Base-by-base conservation (phyloP, 2,888 invertebrate genomes). In the Ochlodes sylvanus region DNA sequence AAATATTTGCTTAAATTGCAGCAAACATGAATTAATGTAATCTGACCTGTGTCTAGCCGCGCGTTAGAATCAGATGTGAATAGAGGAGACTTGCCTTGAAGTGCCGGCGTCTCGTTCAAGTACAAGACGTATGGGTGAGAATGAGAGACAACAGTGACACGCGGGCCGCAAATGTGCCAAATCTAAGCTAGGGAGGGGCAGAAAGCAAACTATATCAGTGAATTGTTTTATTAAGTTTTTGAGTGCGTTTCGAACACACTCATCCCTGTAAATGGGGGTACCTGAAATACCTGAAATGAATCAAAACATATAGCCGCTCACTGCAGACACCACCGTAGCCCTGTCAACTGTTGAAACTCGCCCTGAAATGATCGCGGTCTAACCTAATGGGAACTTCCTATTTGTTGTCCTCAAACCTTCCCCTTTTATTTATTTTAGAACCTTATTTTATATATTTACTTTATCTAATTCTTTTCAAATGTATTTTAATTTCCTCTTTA, bases 101-200 rank as follows among this genome's bases (percentile, higher is more conserved):
- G 86, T 90, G 92, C 88, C 92, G 92, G 85, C 87, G 93, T 93
- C 93, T 93, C 92, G 87, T 88, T 92, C 93, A 92, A 93, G 92
- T 93, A 94, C 92, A 93, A 92, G 93, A 92, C 90, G 92, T 92
- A 91, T 89, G 91, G 90, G 89, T 92, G 93, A 92, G 90, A 92
- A 92, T 92, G 93, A 94, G 93, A 93, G 93, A 92, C 93, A 93
- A 93, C 93, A 93, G 93, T 93, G 93, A 93, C 91, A 93, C 93
- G 93, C 92, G 92, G 92, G 93, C 93, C 93, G 91, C 91, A 88
- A 91, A 91, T 92, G 92, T 94, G 93, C 94, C 94, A 93, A 86
- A 94, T 94, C 94, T 94, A 94, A 86, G 94, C 94, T 94, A 94
- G 91, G 93, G 92, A 93, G 90, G 92, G 93, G 93, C 93, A 94